Conservation (phyloP, 1,140 invertebrate genomes). For the Pseudoatta argentina region DNA sequence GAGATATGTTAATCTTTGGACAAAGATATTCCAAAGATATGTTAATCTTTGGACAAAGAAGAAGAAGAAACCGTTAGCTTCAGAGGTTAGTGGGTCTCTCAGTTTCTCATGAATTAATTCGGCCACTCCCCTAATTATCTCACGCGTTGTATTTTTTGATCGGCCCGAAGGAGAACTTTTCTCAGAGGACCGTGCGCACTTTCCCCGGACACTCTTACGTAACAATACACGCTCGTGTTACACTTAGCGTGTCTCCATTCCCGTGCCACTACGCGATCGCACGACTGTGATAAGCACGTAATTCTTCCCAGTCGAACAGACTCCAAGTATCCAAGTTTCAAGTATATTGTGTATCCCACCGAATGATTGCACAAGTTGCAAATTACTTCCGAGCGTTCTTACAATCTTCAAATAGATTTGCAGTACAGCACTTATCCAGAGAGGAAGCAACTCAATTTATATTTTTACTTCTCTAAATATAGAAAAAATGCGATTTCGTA, state of each 20-base stretch:
- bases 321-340: constrained; percentile 5
- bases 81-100: constrained; percentile 77
- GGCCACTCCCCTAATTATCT: constrained; percentile 30
- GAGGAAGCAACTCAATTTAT: background rate
- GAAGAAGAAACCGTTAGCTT: constrained; percentile 78
- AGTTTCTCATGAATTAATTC: constrained; percentile 45
- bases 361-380: background rate
- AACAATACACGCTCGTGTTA: constrained; percentile 59
- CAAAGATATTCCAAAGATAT: constrained; percentile 27
- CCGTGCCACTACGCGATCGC: constrained; percentile 26
- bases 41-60: constrained; percentile 67
- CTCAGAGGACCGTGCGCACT: constrained; percentile 19
- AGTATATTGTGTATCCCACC: background rate
- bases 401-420: background rate
- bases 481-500: background rate
- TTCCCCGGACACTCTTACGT: constrained; percentile 48
- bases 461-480: background rate
- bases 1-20: constrained; percentile 64
- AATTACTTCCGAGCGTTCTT: background rate
- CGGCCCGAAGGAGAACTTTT: constrained; percentile 20
- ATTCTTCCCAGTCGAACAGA: constrained; percentile 20
- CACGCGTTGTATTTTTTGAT: constrained; percentile 6
- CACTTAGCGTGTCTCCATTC: constrained; percentile 53
- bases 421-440: background rate
- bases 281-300: constrained; percentile 43